Conservation (phyloP, 92 coral and sea anemone genomes). For the Palythoa grandis region DNA sequence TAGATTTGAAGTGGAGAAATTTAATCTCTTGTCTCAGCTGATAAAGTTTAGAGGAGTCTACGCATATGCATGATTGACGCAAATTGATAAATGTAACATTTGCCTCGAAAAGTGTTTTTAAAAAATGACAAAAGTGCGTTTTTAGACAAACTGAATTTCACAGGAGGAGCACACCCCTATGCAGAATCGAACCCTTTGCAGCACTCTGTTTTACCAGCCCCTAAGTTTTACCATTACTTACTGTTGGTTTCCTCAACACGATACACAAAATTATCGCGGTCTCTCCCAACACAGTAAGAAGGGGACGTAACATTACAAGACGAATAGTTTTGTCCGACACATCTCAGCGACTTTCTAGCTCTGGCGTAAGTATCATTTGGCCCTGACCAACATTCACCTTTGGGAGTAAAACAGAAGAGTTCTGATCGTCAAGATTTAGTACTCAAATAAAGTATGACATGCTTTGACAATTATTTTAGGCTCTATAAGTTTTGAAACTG, state of each 20-base stretch:
- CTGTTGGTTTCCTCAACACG: not conserved
- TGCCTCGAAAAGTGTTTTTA: no score
- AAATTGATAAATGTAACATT: no score
- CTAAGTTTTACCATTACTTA: not conserved
- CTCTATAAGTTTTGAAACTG: no score
- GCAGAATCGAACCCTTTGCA: no score
- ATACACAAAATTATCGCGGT: conserved; percentile 18
- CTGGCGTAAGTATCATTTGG: conserved; percentile 14
- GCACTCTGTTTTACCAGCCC: no score
- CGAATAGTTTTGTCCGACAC: conserved; percentile 24
- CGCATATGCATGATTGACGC: no score
- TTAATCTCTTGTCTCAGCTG: no score
- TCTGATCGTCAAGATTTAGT: not conserved
- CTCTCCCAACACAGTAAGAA: conserved; percentile 23
- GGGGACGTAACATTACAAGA: not conserved
- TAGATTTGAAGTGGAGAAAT: no score
- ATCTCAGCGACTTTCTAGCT: conserved; percentile 8
- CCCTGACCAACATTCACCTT: conserved; percentile 47
- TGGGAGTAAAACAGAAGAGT: not conserved
- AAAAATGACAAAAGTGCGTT: not conserved
- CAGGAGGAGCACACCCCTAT: no score
- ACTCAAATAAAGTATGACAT: not conserved
- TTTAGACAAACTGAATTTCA: no score
- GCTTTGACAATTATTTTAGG: no score
- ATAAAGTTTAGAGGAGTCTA: no score